Conservation (phyloP, 2,888 invertebrate genomes). For the Cryptops parisi region DNA sequence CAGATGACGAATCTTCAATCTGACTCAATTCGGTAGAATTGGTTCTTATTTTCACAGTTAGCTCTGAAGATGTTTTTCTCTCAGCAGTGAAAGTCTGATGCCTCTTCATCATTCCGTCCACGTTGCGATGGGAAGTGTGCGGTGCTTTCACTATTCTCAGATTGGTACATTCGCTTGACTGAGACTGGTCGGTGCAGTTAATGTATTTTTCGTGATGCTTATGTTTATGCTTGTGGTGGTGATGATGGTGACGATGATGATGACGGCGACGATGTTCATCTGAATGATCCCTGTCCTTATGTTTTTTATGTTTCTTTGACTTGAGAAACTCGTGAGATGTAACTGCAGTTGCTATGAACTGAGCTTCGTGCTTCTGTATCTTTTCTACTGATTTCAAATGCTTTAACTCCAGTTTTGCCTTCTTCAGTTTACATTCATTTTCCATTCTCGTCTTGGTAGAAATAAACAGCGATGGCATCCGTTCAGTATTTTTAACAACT, state of each 20-base stretch:
- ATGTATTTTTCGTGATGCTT: conserved; percentile 28
- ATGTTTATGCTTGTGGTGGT: conserved; percentile 43
- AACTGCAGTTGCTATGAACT: conserved; percentile 25
- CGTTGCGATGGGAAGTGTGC: not conserved
- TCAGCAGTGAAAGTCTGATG: not conserved
- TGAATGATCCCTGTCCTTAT: conserved; percentile 14
- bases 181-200: conserved; percentile 10
- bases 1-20: conserved; percentile 9
- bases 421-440: no score
- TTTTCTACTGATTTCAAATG: no score
- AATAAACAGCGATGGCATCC: no score
- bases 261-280: conserved; percentile 15
- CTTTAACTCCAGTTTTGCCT: no score
- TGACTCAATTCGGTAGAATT: conserved; percentile 7
- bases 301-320: conserved; percentile 20
- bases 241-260: conserved; percentile 46
- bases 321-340: conserved; percentile 32
- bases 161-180: not conserved
- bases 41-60: conserved; percentile 21
- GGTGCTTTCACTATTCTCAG: conserved; percentile 1
- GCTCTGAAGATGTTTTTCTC: conserved; percentile 19
- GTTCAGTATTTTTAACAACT: no score
- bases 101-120: not conserved
- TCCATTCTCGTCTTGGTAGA: no score
- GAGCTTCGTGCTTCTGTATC: not conserved